Base-by-base conservation (phyloP, 2,797 vertebrate species). In the Acanthurus tractus region DNA sequence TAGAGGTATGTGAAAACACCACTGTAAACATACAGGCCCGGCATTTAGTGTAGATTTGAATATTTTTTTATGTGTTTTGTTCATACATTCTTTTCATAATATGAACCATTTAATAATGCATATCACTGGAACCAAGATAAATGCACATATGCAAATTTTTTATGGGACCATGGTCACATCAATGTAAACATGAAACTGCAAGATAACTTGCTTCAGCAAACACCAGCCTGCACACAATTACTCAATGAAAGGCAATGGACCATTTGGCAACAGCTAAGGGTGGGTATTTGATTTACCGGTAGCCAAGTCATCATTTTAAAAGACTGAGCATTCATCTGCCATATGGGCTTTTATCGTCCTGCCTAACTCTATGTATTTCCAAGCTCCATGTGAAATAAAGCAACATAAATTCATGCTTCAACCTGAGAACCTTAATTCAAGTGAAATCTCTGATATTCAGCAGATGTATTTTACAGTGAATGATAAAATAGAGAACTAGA, bases 261-360 rank as follows among this genome's bases (percentile, higher is more conserved):
- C 49, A 55, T 80, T 81, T 86, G 76, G 63, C 80, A 85, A 65
- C 61, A 65, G 48, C 17, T 70, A 38, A 74, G 56, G 59, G 74
- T 80, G 76, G 71, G 65, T 69, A 78, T 89, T 84, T 91, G 86
- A 89, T 93, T 92, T 89, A 89, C 59, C 63, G 78, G 59, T 72
- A 71, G 64, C 56, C 71, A 71, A 87, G 78, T 85, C 82, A 86
- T 92, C 83, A 80, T 86, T 86, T 89, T 89, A 88, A 93, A 92
- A 85, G 78, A 83, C 44, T 74, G 65, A 57, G 48, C 74, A 80
- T 90, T 91, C 83, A 89, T 92, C 70, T 80, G 57, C 74, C 78
- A 84, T 75, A 82, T 85, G 70, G 87, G 61, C 63, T 87, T 92
- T 83, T 55, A 86, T 64, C 25, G 23, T 79, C 63, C 57, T 2